Conservation (phyloP, 2,113 vertebrate species). For the Oncorhynchus tshawytscha region DNA sequence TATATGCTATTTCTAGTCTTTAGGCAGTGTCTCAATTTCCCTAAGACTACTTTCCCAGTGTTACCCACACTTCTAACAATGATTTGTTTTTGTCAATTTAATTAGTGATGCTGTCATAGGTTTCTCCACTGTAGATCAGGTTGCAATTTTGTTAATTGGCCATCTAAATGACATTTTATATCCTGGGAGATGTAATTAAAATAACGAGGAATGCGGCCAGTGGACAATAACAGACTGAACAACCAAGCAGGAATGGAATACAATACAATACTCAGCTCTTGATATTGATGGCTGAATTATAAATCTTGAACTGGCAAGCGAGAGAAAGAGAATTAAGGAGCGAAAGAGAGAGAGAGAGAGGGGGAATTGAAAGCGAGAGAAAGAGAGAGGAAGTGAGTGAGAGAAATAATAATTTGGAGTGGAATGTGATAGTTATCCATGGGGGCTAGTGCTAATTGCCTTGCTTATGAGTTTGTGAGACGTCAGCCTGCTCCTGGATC, state of each 20-base stretch:
- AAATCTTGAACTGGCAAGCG: conserved; percentile 23
- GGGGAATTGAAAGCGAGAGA: conserved; percentile 7
- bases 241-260: conserved; percentile 23
- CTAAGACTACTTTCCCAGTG: not conserved
- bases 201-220: conserved; percentile 41
- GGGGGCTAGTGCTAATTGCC: conserved; percentile 74
- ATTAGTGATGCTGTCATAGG: conserved; percentile 22
- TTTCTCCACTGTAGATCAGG: conserved; percentile 26
- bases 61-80: conserved; percentile 15
- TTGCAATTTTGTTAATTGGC: conserved; percentile 42
- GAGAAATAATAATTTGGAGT: conserved; percentile 19
- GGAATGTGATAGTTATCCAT: conserved; percentile 58
- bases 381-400: not conserved
- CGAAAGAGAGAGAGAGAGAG: conserved; percentile 10
- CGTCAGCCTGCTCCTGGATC: conserved; percentile 62
- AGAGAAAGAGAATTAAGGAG: conserved; percentile 19
- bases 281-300: conserved; percentile 40
- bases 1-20: no score
- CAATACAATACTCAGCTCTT: conserved; percentile 6
- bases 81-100: conserved; percentile 31
- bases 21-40: not conserved
- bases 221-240: conserved; percentile 32
- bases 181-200: conserved; percentile 47
- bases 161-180: conserved; percentile 40
- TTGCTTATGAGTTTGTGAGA: conserved; percentile 66